phyloP scores from a whole-genome alignment of 2,113 vertebrate species.

The Epinephelus cyanopodus region DNA sequence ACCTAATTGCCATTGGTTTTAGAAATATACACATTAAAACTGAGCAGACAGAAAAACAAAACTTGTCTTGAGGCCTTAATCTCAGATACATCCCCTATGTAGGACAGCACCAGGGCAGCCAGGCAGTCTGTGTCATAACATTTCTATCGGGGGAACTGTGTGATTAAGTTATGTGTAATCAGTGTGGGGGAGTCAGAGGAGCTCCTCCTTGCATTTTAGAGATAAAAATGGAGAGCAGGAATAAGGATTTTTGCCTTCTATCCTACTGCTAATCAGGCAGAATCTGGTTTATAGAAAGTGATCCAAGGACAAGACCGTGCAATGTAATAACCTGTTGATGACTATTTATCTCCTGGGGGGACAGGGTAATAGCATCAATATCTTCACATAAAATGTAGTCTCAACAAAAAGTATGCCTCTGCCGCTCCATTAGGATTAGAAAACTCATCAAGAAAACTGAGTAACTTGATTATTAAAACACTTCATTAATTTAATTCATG shows the following conservation, averaged over 20 bases:
- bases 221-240: background rate
- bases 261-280: background rate
- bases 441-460: too few relatives aligned
- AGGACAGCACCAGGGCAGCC: slow-evolving; percentile 10
- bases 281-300: background rate
- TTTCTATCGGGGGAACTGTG: slow-evolving; percentile 5
- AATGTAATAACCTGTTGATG: background rate
- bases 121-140: background rate
- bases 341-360: background rate
- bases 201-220: background rate
- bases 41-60: background rate
- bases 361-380: too few relatives aligned
- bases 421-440: background rate
- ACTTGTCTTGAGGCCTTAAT: background rate
- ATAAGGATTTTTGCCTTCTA: background rate
- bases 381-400: background rate
- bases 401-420: background rate
- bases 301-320: background rate
- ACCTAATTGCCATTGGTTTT: background rate
- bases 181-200: slow-evolving; percentile 22
- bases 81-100: background rate
- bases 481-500: too few relatives aligned
- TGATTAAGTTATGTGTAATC: slow-evolving; percentile 23
- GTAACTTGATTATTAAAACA: too few relatives aligned
- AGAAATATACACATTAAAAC: background rate